Conservation (phyloP, 2,113 vertebrate species). For the Bagarius yarrelli region DNA sequence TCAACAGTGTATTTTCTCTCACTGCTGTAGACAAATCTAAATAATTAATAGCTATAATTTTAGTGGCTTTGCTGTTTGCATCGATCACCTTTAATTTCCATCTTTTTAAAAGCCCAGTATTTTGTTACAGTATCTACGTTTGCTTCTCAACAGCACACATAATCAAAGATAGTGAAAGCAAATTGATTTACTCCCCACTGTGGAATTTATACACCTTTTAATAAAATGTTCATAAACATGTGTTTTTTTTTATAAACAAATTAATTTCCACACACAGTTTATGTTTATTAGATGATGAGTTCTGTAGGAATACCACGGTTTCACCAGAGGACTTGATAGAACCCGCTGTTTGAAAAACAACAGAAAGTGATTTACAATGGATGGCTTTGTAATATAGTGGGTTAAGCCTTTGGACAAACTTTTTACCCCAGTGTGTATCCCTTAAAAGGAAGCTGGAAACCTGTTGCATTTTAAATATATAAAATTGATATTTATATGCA, state of each 20-base stretch:
- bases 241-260: constrained; percentile 3
- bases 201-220: constrained; percentile 2
- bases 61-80: constrained; percentile 29
- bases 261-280: neutral
- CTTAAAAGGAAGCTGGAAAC: neutral
- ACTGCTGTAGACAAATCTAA: constrained; percentile 33
- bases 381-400: too few relatives aligned
- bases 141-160: constrained; percentile 20
- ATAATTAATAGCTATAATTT: constrained; percentile 45
- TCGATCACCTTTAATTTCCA: constrained; percentile 31
- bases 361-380: too few relatives aligned
- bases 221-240: neutral
- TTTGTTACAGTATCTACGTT: constrained; percentile 40
- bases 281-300: neutral
- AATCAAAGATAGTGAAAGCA: neutral
- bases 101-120: constrained; percentile 28
- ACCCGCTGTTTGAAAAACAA: too few relatives aligned
- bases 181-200: neutral
- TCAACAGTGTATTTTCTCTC: constrained; percentile 35
- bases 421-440: neutral
- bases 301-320: neutral
- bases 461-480: neutral
- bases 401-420: neutral
- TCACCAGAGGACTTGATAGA: too few relatives aligned
- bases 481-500: too few relatives aligned